phyloP scores from a whole-genome alignment of 64 coral and sea anemone genomes.

The Stylophora pistillata region DNA sequence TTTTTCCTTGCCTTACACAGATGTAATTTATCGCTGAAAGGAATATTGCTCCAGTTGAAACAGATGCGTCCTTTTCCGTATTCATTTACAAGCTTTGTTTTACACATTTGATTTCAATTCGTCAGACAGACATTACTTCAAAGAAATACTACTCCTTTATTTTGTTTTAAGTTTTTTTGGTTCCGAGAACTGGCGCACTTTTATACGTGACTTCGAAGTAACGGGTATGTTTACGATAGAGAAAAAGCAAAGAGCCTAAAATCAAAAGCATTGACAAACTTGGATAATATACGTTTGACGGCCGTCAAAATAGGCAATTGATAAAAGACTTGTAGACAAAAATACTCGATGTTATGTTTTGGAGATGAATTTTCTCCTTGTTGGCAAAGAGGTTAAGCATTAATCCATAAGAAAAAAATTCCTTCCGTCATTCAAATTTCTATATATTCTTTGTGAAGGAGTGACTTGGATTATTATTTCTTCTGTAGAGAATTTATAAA shows the following conservation, averaged over 20 bases:
- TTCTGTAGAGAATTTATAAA: background rate
- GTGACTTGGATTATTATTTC: background rate
- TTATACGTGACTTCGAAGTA: background rate
- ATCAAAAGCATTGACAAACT: background rate
- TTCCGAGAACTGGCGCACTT: background rate
- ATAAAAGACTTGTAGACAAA: background rate
- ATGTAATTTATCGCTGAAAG: conserved; percentile 14
- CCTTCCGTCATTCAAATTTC: background rate
- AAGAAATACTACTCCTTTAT: background rate
- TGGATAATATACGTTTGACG: background rate
- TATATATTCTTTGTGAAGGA: background rate
- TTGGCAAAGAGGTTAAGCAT: background rate
- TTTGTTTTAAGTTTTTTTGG: background rate
- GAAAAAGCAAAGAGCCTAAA: background rate
- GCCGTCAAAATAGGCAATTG: background rate
- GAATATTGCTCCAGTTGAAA: conserved; percentile 15
- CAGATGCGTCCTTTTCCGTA: conserved; percentile 10
- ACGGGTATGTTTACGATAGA: background rate
- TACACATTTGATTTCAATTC: background rate
- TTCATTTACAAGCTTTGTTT: conserved; percentile 12
- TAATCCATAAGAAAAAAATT: background rate
- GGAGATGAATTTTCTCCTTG: background rate
- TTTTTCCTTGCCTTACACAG: conserved; percentile 9
- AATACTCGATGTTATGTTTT: background rate
- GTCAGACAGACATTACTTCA: background rate